Evolutionary conservation across 2,888 invertebrate species (phyloP).

Genomic region (Mesopsocus fuscifrons): DNA sequence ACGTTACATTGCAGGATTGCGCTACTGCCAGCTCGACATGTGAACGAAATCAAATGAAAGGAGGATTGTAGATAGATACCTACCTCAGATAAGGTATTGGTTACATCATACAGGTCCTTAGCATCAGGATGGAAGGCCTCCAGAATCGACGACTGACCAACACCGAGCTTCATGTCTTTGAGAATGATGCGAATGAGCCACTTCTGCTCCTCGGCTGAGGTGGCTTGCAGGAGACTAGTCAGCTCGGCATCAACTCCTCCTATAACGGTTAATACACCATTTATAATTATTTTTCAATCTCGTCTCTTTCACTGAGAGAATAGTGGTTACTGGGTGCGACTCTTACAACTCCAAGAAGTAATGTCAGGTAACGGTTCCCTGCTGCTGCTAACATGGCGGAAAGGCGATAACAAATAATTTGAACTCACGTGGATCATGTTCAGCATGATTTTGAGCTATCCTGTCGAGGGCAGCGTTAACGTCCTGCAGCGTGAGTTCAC

Average conservation of each 20-base stretch:
- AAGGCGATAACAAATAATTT: too few relatives aligned
- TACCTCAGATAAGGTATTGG: slow-evolving; percentile 47
- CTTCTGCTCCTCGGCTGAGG: slow-evolving; percentile 60
- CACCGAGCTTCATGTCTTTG: slow-evolving; percentile 61
- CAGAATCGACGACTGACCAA: slow-evolving; percentile 52
- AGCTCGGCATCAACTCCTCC: slow-evolving; percentile 40
- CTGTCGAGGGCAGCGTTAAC: slow-evolving; percentile 57
- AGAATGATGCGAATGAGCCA: slow-evolving; percentile 81
- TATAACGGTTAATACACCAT: slow-evolving; percentile 15
- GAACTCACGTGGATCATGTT: slow-evolving; percentile 34
- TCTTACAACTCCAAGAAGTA: too few relatives aligned
- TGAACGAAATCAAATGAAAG: too few relatives aligned
- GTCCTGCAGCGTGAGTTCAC: slow-evolving; percentile 40
- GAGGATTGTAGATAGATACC: too few relatives aligned
- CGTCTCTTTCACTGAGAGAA: too few relatives aligned
- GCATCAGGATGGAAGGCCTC: slow-evolving; percentile 61
- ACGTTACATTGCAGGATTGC: too few relatives aligned
- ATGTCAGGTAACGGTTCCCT: too few relatives aligned
- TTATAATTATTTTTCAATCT: slow-evolving; percentile 11
- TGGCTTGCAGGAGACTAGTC: slow-evolving; percentile 39
- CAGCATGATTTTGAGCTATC: slow-evolving; percentile 46
- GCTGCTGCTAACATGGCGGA: too few relatives aligned
- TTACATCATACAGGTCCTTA: slow-evolving; percentile 48
- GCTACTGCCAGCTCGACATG: too few relatives aligned
- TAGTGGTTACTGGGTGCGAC: too few relatives aligned